phyloP scores from a whole-genome alignment of 2,797 vertebrate species.

The Lemur catta region DNA sequence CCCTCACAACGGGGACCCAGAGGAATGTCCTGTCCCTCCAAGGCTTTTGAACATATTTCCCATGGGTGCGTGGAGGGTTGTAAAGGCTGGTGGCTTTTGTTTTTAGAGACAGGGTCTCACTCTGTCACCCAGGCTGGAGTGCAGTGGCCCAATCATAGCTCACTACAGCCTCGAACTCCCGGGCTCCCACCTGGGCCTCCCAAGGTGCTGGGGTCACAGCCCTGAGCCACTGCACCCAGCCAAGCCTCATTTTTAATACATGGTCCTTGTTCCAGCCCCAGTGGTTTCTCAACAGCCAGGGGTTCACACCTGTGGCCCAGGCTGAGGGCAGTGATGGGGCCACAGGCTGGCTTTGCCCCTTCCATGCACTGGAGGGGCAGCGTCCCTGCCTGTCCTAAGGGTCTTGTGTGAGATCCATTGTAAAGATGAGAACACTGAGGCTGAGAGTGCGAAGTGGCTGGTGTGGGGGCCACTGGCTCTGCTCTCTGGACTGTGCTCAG shows the following conservation, averaged over 20 bases:
- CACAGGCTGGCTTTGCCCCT: background rate
- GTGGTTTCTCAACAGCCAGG: background rate
- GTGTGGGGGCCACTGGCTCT: background rate
- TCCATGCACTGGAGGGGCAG: background rate
- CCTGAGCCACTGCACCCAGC: too few species aligned
- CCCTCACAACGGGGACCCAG: background rate
- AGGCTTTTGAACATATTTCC: background rate
- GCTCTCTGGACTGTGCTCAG: fast-evolving
- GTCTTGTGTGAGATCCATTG: background rate
- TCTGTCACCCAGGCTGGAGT: too few species aligned
- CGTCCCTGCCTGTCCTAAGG: fast-evolving
- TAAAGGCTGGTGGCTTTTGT: background rate
- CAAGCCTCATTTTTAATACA: background rate
- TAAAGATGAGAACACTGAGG: background rate
- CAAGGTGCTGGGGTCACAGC: too few species aligned
- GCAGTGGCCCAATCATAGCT: too few species aligned
- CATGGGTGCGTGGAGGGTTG: background rate
- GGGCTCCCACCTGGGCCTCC: too few species aligned
- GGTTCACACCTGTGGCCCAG: background rate
- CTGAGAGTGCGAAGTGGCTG: background rate
- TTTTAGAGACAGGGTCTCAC: too few species aligned
- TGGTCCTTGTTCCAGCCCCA: fast-evolving
- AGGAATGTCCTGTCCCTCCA: background rate
- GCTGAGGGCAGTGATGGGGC: background rate
- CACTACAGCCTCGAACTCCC: too few species aligned